Evolutionary conservation across 2,113 vertebrate species (phyloP).

Genomic region (Ursus arctos): DNA sequence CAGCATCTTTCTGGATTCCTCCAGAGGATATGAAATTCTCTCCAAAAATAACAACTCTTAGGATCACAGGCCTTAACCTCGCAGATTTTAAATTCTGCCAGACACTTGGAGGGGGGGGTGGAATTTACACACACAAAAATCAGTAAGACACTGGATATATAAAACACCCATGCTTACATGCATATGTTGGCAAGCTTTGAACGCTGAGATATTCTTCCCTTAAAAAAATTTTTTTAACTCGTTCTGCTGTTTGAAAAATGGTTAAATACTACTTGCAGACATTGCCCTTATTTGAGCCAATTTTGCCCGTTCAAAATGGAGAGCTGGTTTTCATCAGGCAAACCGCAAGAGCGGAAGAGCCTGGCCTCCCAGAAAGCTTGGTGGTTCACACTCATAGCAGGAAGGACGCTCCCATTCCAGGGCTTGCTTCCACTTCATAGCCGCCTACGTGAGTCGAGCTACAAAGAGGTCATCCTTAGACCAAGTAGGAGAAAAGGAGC

Average conservation of each 20-base stretch:
- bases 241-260: neutral
- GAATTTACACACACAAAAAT: neutral
- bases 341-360: neutral
- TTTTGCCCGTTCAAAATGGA: neutral
- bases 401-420: neutral
- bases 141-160: neutral
- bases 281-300: slow-evolving; percentile 10
- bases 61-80: neutral
- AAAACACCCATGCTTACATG: neutral
- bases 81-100: slow-evolving; percentile 18
- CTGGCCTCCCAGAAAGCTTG: neutral
- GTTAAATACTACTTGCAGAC: slow-evolving; percentile 46
- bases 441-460: neutral
- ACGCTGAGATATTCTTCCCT: neutral
- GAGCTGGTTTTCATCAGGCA: slow-evolving; percentile 31
- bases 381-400: neutral
- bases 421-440: neutral
- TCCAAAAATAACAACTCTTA: slow-evolving; percentile 12
- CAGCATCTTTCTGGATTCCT: neutral
- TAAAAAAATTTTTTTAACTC: neutral
- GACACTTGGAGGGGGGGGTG: neutral
- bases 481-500: neutral
- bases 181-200: neutral
- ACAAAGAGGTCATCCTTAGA: neutral
- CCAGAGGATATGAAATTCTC: neutral